A percentile compares a stretch with the other conserved stretches of the same genome.
These are phyloP conservation scores for Neodiprion lecontei DNA, from an alignment of 1,140 invertebrate species.

Conservation along the genomic window DNA sequence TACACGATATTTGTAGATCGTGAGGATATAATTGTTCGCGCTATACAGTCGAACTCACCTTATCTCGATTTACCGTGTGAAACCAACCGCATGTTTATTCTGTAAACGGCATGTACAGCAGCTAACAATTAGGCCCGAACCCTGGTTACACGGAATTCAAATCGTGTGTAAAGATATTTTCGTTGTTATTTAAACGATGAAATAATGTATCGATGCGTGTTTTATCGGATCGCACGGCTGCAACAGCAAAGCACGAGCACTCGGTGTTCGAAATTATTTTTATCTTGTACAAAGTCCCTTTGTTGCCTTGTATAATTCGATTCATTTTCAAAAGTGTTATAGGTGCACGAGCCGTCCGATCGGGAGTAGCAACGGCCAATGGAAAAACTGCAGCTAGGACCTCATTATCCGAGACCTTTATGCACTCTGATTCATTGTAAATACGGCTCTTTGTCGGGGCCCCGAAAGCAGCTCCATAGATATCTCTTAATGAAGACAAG, in stretches of 20 bases:
- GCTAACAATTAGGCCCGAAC: neutral
- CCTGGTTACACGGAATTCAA: neutral
- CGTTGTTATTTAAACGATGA: neutral
- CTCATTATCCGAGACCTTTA: neutral
- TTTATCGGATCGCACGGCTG: neutral
- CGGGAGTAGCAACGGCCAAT: neutral
- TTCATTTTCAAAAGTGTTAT: neutral
- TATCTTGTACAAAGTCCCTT: too few species aligned
- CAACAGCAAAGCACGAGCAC: neutral
- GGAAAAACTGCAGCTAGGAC: neutral
- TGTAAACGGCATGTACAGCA: neutral
- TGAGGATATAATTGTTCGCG: too few species aligned
- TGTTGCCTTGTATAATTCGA: neutral
- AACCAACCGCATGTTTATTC: neutral
- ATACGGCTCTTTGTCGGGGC: slow-evolving; percentile 2
- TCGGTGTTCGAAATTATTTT: neutral
- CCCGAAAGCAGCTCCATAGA: neutral
- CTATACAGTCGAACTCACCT: neutral
- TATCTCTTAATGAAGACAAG: slow-evolving; percentile 7
- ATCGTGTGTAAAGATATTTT: neutral
- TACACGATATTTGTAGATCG: too few species aligned
- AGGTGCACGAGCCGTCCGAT: neutral
- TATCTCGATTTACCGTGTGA: neutral
- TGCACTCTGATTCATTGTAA: slow-evolving; percentile 2
- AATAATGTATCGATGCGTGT: too few species aligned